Base-by-base conservation (phyloP, 2,888 invertebrate genomes). In the Amblyjoppa fuscipennis region DNA sequence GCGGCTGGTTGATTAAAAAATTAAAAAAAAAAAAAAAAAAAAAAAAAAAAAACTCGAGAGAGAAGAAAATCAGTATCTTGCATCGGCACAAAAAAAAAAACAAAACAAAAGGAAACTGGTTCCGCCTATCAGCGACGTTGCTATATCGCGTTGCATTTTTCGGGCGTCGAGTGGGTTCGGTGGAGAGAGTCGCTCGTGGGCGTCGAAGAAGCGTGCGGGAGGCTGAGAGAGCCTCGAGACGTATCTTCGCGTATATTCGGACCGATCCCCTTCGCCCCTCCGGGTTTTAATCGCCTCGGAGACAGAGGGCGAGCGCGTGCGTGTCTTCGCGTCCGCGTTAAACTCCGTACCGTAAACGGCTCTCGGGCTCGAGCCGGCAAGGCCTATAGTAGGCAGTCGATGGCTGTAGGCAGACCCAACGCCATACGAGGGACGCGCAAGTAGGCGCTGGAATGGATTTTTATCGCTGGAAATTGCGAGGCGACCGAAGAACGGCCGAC, bases 151-250 rank as follows among this genome's bases (percentile, higher is more conserved):
- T 76, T 81, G 71, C 20, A 51, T 78, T 82, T 81, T 78, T 73
- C 77, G 66, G 70, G 49, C 70, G 73, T 86, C 79, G 85, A 85
- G 85, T 82, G 85, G 79, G 85, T 85, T 85, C 82, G 71, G 82
- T 82, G 79, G 82, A 78, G 81, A 78, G 78, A 79, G 79, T 79
- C 41, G 16, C n/a, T 34, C 61, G 85, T 85, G 82, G 85, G 85
- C 85, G 81, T 78, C 66, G 73, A 28, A 34, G 31, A 34, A 64
- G 61, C 79, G 41, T 69, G 73, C 71, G 85, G 76, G 74, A 70
- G 76, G 83, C 76, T 51, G 75, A 59, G 69, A 61, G 59, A 61
- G 49, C 31, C 25, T 31, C 34, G 20, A n/a, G 61, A 64, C 64
- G 34, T 31, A 49, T 75, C 64, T 49, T 49, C 64, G n/a, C 51